Evolutionary conservation across 2,888 invertebrate species (phyloP).

Genomic region (Anoplius nigerrimus): DNA sequence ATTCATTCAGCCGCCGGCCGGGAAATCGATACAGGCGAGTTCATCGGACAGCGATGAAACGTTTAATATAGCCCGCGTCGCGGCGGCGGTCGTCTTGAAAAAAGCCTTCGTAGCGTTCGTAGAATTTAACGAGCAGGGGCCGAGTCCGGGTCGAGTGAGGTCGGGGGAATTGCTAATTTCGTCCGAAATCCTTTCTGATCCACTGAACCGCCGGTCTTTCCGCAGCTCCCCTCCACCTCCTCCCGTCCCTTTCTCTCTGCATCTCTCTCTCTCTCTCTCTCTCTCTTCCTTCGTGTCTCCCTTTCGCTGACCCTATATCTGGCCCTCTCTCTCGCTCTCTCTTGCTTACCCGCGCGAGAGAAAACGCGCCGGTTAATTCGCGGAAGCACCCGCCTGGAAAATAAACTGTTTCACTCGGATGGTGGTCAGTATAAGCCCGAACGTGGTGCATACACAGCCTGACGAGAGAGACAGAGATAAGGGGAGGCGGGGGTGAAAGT

Average conservation of each 20-base stretch:
- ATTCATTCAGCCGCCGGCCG: too few relatives aligned
- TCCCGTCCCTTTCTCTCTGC: background rate
- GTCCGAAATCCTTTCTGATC: slow-evolving; percentile 21
- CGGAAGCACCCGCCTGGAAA: slow-evolving; percentile 26
- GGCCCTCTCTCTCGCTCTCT: background rate
- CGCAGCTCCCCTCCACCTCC: too few relatives aligned
- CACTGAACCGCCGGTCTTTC: slow-evolving; percentile 21
- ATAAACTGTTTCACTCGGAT: slow-evolving; percentile 34
- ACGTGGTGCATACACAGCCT: background rate
- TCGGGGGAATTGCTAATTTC: slow-evolving; percentile 35
- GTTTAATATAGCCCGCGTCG: too few relatives aligned
- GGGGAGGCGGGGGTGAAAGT: too few relatives aligned
- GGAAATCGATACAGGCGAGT: too few relatives aligned
- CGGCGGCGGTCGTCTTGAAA: background rate
- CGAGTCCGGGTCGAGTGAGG: slow-evolving; percentile 23
- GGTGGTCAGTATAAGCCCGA: slow-evolving; percentile 7
- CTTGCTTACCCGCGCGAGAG: slow-evolving; percentile 13
- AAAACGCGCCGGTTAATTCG: slow-evolving; percentile 41
- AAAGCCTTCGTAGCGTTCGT: background rate
- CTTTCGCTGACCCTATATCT: background rate
- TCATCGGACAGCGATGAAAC: too few relatives aligned
- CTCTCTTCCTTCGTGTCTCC: background rate
- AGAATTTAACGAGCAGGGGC: slow-evolving; percentile 3
- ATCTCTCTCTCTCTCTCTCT: too few relatives aligned
- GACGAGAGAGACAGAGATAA: too few relatives aligned